Evolutionary conservation across 23 tunicate genomes (phyloP).

Genomic region (Trididemnum nubilum): DNA sequence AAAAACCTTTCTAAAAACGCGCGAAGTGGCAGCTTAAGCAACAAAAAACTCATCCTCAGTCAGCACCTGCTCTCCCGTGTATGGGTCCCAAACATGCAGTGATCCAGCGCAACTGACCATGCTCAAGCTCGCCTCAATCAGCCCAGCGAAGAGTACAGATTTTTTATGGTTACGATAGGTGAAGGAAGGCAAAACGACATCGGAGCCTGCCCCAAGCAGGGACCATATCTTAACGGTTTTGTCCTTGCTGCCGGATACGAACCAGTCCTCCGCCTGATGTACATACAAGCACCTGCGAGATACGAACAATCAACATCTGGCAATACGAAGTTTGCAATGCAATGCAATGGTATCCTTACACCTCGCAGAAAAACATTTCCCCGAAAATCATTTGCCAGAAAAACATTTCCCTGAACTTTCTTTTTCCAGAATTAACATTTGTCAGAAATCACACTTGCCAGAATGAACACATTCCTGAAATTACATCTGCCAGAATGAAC

Average conservation of each 20-base stretch:
- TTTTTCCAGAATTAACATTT: too few species aligned
- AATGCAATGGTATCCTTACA: too few species aligned
- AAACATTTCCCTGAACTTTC: too few species aligned
- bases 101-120: constrained; percentile 71
- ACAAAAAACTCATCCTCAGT: too few species aligned
- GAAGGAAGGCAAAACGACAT: constrained; percentile 22
- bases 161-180: constrained; percentile 67
- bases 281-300: constrained; percentile 45
- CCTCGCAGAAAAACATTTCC: too few species aligned
- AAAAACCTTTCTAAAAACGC: too few species aligned
- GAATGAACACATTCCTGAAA: too few species aligned
- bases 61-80: constrained; percentile 80
- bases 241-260: constrained; percentile 75
- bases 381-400: too few species aligned
- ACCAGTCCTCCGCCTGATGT: constrained; percentile 75
- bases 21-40: too few species aligned
- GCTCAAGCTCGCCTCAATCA: constrained; percentile 42
- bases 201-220: constrained; percentile 15
- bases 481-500: too few species aligned
- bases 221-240: constrained; percentile 90
- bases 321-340: too few species aligned
- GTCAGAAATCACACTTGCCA: too few species aligned
- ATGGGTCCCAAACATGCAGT: constrained; percentile 96
- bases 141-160: constrained; percentile 37
- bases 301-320: not conserved